Evolutionary conservation across 2,113 vertebrate genomes (phyloP), one percentile per base, ranked within the genome.

Genomic region (Phodopus roborovskii): DNA sequence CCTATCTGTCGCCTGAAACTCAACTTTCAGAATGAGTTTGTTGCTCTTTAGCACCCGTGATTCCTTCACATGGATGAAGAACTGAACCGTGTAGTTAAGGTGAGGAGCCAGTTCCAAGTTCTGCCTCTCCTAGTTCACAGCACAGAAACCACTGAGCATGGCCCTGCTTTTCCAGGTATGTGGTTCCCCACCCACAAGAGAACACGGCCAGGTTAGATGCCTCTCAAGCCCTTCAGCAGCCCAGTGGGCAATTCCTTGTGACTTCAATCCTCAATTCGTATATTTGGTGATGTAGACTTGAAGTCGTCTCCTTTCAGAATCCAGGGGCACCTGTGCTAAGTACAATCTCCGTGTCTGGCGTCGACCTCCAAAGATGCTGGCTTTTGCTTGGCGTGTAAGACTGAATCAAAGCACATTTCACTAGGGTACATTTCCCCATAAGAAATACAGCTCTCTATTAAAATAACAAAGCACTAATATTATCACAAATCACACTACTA

Each of bases 391-490:
- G 45, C 33, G 66, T 64, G 42, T 39, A 83, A 90, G 30, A 88
- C 5, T 28, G 48, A 92, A 20, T 42, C 70, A 94, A 95, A 53
- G 50, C 66, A 91, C 42, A 68, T 68, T 94, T 92, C 39, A 75
- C 33, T 26, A 20, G 39, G 20, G 82, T 93, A 62, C 42, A 78
- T 71, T 94, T 97, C 94, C 75, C 75, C 82, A 36, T 50, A 13
- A 95, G 77, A 96, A 97, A 91, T 92, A 91, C 0, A 75, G n/a
- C 33, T 78, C 42, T 48, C 84, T 73, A 94, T 86, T 94, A 97
- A 97, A 96, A 97, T 73, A 91, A 94, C 24, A 96, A 62, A 96
- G 60, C 50, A 92, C n/a, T 53, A 83, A 74, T 79, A 93, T 71
- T 77, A 93, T 53, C 88, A 96, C 73, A 97, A 94, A 94, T 95